Evolutionary conservation across 2,888 invertebrate species (phyloP), one percentile per base, ranked within the genome.

Genomic region (Pharmacophagus antenor): DNA sequence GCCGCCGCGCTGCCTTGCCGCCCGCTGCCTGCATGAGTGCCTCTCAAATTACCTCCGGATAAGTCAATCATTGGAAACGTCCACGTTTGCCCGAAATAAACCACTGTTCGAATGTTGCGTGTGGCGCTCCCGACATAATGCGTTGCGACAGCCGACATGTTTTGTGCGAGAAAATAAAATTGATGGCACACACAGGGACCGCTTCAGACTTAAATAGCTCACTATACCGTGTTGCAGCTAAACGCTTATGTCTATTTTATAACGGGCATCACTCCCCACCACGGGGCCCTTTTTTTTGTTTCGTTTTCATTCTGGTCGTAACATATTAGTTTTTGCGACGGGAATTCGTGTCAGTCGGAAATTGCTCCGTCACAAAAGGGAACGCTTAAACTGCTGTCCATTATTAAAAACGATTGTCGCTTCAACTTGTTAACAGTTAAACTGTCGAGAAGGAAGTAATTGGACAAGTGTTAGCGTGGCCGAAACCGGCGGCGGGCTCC

Each of bases 81-180:
- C 85, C 85, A 84, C 82, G 80, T 85, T 86, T 80, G 76, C 82
- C 84, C 74, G 80, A 89, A 90, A 89, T 89, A 90, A 89, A 89
- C 88, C 85, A 74, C 75, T 78, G 76, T 82, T 79, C 79, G 75
- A 85, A 88, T 83, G 86, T 84, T 84, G 87, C 86, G 88, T 88
- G 88, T 84, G 86, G 85, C 83, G 82, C 83, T 75, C 82, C 71
- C 76, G 72, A 76, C 77, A 84, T 88, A 88, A 90, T 85, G 87
- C 82, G 84, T 79, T 86, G 86, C 85, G 89, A 88, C 89, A 88
- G 85, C 84, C 84, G 82, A 88, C 89, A 84, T 88, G 88, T 88
- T 88, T 87, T 88, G 88, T 85, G 85, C 87, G 87, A 88, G 88
- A 89, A 90, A 89, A 89, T 88, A 89, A 90, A 88, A 90, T 87